Evolutionary conservation across 2,888 invertebrate genomes (phyloP), one percentile per base, ranked within the genome.

Genomic region (Melinaea menophilus): DNA sequence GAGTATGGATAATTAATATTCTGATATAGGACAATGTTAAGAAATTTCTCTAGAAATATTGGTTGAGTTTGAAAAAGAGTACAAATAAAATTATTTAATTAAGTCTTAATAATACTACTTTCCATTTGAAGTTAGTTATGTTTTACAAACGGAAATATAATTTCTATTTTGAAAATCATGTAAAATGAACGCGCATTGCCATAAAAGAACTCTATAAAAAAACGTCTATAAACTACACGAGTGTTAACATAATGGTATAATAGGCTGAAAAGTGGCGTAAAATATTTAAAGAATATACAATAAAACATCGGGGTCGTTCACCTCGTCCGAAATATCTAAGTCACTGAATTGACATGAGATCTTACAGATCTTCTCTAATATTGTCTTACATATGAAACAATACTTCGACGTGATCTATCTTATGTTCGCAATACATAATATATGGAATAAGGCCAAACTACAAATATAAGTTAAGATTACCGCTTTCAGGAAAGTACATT

Each of bases 191-290:
- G 66, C 68, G 45, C 59, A 56, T 54, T 9, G 5, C 51, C 4
- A 51, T n/a, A 33, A 62, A 63, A 57, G 55, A 61, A 46, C 45
- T 37, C 58, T 59, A 64, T 64, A 61, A 69, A 64, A 64, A 55
- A 51, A 41, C 54, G 54, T 55, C 67, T 60, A 57, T 67, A 69
- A 68, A 61, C 47, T 69, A 64, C 69, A 69, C 64, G 69, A 66
- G 7, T 63, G 33, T 56, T 65, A 59, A 55, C 22, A 22, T 22
- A 22, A 22, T 22, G 22, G 48, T 13, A 2, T 61, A 55, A 61
- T 56, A 59, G 63, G 11, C 55, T 51, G 63, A 61, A 58, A 37
- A 62, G 55, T 59, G 56, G 51, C 22, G 31, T 31, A 51, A 58
- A 41, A 56, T 35, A 46, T 57, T 55, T 13, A 37, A 22, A 51